A percentile compares a stretch with the other conserved stretches of the same genome.
phyloP scores from a whole-genome alignment of 2,888 invertebrate genomes.

The Mechanitis mazaeus region DNA sequence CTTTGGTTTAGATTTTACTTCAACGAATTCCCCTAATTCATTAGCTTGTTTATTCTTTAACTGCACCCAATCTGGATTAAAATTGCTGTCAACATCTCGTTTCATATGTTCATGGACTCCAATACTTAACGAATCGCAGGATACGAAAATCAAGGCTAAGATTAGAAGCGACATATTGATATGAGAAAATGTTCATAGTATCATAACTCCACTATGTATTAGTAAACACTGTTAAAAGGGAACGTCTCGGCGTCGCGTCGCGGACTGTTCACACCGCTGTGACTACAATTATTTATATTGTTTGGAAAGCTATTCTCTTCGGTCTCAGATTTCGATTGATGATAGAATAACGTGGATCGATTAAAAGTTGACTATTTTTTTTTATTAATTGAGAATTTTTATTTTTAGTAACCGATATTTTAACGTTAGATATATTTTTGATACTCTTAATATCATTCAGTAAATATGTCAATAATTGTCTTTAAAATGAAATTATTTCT shows the following conservation, averaged over 20 bases:
- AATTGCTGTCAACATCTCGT: constrained; percentile 48
- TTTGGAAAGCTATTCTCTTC: constrained; percentile 64
- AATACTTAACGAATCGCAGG: constrained; percentile 46
- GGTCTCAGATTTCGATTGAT: constrained; percentile 43
- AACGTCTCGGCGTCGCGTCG: constrained; percentile 49
- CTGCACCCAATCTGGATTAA: constrained; percentile 70
- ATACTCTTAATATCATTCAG: too few relatives aligned
- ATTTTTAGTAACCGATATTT: neutral
- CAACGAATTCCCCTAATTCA: constrained; percentile 57
- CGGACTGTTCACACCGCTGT: constrained; percentile 55
- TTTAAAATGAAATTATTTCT: too few relatives aligned
- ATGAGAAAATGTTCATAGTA: constrained; percentile 32
- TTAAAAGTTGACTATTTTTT: neutral
- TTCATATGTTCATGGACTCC: constrained; percentile 55
- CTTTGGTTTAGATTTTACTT: constrained; percentile 55
- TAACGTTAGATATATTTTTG: too few relatives aligned
- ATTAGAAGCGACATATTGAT: constrained; percentile 31
- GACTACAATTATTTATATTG: constrained; percentile 73
- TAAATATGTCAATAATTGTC: too few relatives aligned
- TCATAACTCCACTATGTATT: constrained; percentile 33
- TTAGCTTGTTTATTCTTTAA: constrained; percentile 65
- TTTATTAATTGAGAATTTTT: neutral
- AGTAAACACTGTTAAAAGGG: constrained; percentile 34
- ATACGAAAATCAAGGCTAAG: constrained; percentile 34
- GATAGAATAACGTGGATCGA: constrained; percentile 49